These are phyloP conservation scores for Hoplias malabaricus DNA, from an alignment of 2,113 vertebrate species.

Conservation along the genomic window DNA sequence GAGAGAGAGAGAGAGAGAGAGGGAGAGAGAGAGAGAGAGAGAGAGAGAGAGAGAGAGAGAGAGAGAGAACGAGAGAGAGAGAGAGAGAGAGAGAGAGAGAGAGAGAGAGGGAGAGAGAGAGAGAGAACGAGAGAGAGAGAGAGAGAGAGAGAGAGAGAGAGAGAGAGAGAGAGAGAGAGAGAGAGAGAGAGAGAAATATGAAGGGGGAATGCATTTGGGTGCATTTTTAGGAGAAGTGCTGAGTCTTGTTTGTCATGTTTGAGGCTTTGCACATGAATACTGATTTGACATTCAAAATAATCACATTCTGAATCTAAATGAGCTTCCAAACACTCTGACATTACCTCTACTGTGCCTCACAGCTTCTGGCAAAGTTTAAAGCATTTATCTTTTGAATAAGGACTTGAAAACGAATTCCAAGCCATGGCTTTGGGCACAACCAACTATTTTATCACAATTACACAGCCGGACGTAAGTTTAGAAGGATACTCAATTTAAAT, in stretches of 20 bases:
- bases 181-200: background rate
- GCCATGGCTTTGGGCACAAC: background rate
- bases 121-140: no score
- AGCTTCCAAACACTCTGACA: background rate
- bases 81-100: no score
- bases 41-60: no score
- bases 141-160: no score
- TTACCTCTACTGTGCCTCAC: background rate
- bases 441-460: background rate
- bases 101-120: no score
- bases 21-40: no score
- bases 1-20: no score
- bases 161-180: no score
- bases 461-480: background rate
- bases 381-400: background rate
- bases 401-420: background rate
- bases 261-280: background rate
- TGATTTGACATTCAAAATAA: constrained; percentile 9
- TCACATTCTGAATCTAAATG: constrained; percentile 17
- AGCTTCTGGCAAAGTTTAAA: background rate
- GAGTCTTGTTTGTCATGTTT: constrained; percentile 5
- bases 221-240: constrained; percentile 5
- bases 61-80: no score
- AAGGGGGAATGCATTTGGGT: background rate
- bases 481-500: background rate